phyloP scores from a whole-genome alignment of 2,888 invertebrate species.

The Agriopis leucophaearia region DNA sequence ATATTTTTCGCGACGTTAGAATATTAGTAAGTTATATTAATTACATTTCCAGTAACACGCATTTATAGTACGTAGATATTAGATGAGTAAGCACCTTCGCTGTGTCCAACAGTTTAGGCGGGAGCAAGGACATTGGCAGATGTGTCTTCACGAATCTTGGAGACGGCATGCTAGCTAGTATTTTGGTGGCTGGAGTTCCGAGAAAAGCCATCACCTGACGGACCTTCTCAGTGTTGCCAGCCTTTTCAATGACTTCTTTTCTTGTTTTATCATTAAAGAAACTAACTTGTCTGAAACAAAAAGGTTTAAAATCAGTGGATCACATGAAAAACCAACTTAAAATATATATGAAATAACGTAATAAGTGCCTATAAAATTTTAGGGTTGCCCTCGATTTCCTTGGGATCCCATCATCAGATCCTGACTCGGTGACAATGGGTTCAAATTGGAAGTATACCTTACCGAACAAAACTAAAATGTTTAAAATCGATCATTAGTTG shows the following conservation, averaged over 20 bases:
- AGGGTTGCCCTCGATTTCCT: too few relatives aligned
- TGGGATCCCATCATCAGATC: too few relatives aligned
- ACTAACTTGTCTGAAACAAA: conserved; percentile 7
- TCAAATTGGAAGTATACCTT: too few relatives aligned
- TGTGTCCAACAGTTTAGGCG: conserved; percentile 81
- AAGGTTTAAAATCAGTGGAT: neutral
- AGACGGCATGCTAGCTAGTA: conserved; percentile 44
- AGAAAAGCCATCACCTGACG: conserved; percentile 9
- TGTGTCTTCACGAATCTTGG: conserved; percentile 82
- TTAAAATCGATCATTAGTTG: too few relatives aligned
- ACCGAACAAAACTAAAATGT: too few relatives aligned
- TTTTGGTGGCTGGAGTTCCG: conserved; percentile 27
- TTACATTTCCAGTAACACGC: too few relatives aligned
- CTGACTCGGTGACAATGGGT: too few relatives aligned
- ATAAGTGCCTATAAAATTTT: too few relatives aligned
- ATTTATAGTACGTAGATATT: neutral
- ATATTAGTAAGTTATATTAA: too few relatives aligned
- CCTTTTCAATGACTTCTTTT: neutral
- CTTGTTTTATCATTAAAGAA: conserved; percentile 4
- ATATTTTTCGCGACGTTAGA: too few relatives aligned
- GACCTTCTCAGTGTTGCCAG: conserved; percentile 3
- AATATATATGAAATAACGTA: too few relatives aligned
- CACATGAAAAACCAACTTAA: too few relatives aligned
- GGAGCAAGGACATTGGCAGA: conserved; percentile 89
- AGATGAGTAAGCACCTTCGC: conserved; percentile 61